Percentiles rank a stretch among this genome's conserved stretches.
These are phyloP conservation scores for Leptinotarsa undecemlineata DNA, from an alignment of 1,140 invertebrate genomes.

Conservation along the genomic window DNA sequence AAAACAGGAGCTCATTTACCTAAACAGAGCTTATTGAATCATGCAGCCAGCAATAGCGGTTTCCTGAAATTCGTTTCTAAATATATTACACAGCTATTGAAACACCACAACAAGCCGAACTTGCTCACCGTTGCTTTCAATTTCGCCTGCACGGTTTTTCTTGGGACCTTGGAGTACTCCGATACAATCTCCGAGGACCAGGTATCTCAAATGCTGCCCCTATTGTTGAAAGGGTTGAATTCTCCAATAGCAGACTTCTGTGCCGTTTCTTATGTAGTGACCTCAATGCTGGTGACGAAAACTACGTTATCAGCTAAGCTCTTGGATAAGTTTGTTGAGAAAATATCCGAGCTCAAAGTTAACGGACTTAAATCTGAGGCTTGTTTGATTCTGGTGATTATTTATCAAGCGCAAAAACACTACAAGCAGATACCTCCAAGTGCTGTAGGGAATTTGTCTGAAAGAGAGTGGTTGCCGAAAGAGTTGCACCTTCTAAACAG, in stretches of 20 bases:
- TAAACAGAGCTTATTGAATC: conserved; percentile 72
- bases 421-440: conserved; percentile 57
- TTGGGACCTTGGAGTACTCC: conserved; percentile 67
- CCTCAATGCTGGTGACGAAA: conserved; percentile 70
- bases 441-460: conserved; percentile 58
- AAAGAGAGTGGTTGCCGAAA: conserved; percentile 59
- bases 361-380: conserved; percentile 61
- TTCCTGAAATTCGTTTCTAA: conserved; percentile 78
- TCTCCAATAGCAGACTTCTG: conserved; percentile 71
- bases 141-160: conserved; percentile 75
- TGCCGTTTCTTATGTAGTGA: conserved; percentile 74
- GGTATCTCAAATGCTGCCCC: conserved; percentile 70
- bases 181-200: conserved; percentile 67
- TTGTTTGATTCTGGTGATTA: conserved; percentile 62
- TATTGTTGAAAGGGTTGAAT: conserved; percentile 69
- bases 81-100: conserved; percentile 67
- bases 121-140: conserved; percentile 72
- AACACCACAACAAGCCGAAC: conserved; percentile 61
- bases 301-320: conserved; percentile 64
- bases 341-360: conserved; percentile 61
- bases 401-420: conserved; percentile 64
- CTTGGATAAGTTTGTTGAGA: conserved; percentile 65
- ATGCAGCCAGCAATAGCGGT: conserved; percentile 67
- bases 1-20: conserved; percentile 73
- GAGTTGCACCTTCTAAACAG: conserved; percentile 59